Evolutionary conservation across 2,888 invertebrate species (phyloP).

Genomic region (Chironomus riparius): DNA sequence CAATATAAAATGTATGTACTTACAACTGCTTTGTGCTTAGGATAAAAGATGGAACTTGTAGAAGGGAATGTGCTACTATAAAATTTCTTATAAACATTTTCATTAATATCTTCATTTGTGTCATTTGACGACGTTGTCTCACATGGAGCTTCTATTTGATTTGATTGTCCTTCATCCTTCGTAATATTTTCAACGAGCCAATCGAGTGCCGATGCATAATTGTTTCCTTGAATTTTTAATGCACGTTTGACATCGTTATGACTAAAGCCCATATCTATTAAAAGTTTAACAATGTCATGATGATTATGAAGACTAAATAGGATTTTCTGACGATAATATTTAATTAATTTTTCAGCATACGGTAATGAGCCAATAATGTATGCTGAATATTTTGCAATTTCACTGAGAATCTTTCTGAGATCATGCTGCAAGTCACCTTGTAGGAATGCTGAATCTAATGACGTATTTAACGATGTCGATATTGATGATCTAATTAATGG

Average conservation of each 20-base stretch:
- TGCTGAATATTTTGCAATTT: conserved; percentile 23
- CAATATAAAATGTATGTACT: neutral
- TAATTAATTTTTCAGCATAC: conserved; percentile 19
- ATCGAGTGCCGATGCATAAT: conserved; percentile 19
- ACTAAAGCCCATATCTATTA: conserved; percentile 22
- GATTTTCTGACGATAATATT: conserved; percentile 23
- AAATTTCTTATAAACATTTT: neutral
- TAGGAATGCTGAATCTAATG: conserved; percentile 1
- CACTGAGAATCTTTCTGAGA: conserved; percentile 20
- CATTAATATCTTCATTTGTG: conserved; percentile 7
- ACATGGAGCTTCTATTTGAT: neutral
- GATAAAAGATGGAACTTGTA: conserved; percentile 21
- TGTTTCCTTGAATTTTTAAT: conserved; percentile 24
- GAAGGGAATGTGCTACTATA: conserved; percentile 18
- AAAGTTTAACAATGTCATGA: neutral
- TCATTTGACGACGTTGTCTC: neutral
- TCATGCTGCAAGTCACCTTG: conserved; percentile 24
- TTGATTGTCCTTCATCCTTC: neutral
- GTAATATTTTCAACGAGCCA: conserved; percentile 22
- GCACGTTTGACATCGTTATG: conserved; percentile 1
- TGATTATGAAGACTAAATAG: conserved; percentile 6
- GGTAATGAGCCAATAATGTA: conserved; percentile 15
- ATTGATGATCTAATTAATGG: conserved; percentile 9
- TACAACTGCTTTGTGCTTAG: conserved; percentile 24
- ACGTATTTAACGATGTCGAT: neutral